Percentiles rank a stretch among this genome's conserved stretches.
phyloP scores from a whole-genome alignment of 2,888 invertebrate species.

The Heliconius hortense region DNA sequence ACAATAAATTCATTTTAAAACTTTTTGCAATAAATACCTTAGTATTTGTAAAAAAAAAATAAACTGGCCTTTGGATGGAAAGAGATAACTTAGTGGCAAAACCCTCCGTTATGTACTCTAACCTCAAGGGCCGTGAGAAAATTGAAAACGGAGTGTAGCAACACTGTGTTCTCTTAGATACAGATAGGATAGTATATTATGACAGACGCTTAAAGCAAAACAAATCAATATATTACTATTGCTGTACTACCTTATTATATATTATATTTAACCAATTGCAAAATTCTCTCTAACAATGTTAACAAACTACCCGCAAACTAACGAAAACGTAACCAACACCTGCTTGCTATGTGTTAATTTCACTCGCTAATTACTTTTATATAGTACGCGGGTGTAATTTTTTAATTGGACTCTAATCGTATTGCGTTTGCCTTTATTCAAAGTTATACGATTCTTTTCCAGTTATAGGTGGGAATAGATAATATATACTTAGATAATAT shows the following conservation, averaged over 20 bases:
- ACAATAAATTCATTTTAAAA: too few species aligned
- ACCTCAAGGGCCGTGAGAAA: not conserved
- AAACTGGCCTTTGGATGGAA: too few species aligned
- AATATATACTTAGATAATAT: not conserved
- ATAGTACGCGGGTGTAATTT: conserved; percentile 15
- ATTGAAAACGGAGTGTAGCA: not conserved
- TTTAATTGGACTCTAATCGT: conserved; percentile 10
- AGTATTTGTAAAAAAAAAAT: too few species aligned
- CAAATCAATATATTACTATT: not conserved
- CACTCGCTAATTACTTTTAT: conserved; percentile 37
- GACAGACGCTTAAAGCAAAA: not conserved
- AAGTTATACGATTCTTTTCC: not conserved
- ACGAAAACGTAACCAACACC: conserved; percentile 24
- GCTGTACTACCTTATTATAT: conserved; percentile 3
- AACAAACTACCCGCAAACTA: conserved; percentile 17
- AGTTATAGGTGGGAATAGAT: not conserved
- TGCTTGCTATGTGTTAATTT: conserved; percentile 32
- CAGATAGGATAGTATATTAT: not conserved
- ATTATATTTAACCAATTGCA: not conserved
- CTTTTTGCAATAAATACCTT: too few species aligned
- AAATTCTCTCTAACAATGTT: conserved; percentile 19
- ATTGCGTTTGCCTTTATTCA: not conserved
- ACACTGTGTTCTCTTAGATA: not conserved
- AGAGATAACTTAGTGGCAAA: too few species aligned
- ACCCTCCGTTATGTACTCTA: not conserved